These are phyloP conservation scores for Drosophila nigritarsus DNA, from an alignment of 2,888 invertebrate species.

Conservation along the genomic window DNA sequence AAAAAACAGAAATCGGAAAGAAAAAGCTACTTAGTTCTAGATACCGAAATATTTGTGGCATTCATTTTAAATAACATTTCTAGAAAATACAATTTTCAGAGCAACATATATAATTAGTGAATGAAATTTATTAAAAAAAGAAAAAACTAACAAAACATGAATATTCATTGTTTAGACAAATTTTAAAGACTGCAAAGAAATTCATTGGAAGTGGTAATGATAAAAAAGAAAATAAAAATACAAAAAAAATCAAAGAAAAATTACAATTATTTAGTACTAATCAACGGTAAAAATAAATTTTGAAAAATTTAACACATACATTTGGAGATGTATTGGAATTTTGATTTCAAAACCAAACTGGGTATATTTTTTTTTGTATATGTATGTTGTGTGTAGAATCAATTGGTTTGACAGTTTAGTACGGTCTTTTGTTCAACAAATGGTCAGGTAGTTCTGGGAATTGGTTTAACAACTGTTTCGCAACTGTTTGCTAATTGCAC, in stretches of 20 bases:
- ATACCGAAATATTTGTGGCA: conserved; percentile 47
- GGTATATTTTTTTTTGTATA: not conserved
- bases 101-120: conserved; percentile 52
- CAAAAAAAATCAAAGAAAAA: conserved; percentile 38
- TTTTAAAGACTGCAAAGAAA: conserved; percentile 85
- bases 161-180: conserved; percentile 83
- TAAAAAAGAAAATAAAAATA: conserved; percentile 49
- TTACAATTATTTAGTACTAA: conserved; percentile 77
- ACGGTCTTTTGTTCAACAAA: conserved; percentile 42
- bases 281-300: conserved; percentile 71
- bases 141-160: conserved; percentile 59
- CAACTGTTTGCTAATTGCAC: conserved; percentile 60
- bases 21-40: conserved; percentile 49
- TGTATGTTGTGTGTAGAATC: not conserved
- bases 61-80: conserved; percentile 55
- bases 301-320: conserved; percentile 63
- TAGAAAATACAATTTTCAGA: conserved; percentile 58
- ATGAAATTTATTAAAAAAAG: conserved; percentile 54
- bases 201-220: conserved; percentile 83
- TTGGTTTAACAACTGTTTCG: conserved; percentile 65
- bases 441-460: conserved; percentile 49
- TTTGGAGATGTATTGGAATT: conserved; percentile 8
- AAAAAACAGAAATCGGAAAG: conserved; percentile 3
- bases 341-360: not conserved
- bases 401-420: conserved; percentile 9